Conservation (phyloP, 2,113 vertebrate species). For the Cnemophilus loriae region DNA sequence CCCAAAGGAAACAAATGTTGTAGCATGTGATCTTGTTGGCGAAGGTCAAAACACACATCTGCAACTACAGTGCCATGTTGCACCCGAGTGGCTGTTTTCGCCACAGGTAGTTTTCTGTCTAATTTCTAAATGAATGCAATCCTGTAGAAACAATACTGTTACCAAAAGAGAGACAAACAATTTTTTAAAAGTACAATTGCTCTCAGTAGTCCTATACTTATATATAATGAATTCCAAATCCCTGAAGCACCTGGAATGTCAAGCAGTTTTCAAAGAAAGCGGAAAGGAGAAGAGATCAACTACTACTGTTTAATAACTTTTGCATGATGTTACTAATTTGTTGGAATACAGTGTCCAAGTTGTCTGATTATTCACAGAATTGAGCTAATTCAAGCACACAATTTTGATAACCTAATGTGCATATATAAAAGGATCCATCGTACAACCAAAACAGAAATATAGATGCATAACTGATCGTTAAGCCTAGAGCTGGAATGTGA, state of each 20-base stretch:
- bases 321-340: not conserved
- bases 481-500: not conserved
- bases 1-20: not conserved
- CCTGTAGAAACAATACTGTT: not conserved
- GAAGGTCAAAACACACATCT: not conserved
- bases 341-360: not conserved
- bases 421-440: not conserved
- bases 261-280: not conserved
- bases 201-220: not conserved
- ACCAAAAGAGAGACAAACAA: not conserved
- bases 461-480: not conserved
- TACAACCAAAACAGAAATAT: not conserved
- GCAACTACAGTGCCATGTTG: not conserved
- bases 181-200: not conserved
- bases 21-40: not conserved
- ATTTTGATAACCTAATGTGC: not conserved
- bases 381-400: not conserved
- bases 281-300: not conserved
- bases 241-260: not conserved
- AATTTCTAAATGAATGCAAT: not conserved
- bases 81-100: not conserved
- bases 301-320: not conserved
- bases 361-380: not conserved
- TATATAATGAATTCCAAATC: not conserved
- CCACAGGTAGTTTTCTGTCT: not conserved